phyloP scores from a whole-genome alignment of 2,113 vertebrate species.

The Prunella fulvescens region DNA sequence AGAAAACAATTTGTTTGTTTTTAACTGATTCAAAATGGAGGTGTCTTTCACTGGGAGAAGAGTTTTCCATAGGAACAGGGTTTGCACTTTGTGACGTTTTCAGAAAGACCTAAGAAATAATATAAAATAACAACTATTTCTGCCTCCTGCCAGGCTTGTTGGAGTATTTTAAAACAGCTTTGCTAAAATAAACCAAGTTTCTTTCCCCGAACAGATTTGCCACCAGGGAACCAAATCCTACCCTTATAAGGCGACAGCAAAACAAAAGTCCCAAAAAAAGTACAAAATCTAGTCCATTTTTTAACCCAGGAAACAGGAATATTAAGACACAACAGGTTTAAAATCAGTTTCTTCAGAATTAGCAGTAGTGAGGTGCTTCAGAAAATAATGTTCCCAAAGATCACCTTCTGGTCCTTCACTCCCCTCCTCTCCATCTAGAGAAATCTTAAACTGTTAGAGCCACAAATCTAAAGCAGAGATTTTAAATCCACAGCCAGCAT shows the following conservation, averaged over 20 bases:
- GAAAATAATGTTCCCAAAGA: neutral
- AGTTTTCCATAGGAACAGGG: neutral
- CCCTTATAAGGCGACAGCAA: slow-evolving; percentile 10
- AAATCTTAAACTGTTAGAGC: neutral
- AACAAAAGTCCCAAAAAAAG: neutral
- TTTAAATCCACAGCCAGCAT: neutral
- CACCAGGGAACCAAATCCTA: slow-evolving; percentile 8
- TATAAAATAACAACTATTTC: neutral
- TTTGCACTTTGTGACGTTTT: neutral
- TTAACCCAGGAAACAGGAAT: neutral
- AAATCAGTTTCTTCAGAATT: neutral
- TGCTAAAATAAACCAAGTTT: slow-evolving; percentile 13
- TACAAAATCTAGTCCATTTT: neutral
- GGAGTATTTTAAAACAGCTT: slow-evolving; percentile 17
- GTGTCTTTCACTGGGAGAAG: neutral
- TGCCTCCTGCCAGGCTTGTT: neutral
- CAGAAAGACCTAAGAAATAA: neutral
- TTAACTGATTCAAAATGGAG: neutral
- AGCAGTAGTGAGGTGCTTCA: neutral
- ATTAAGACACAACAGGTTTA: neutral
- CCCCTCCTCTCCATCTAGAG: neutral
- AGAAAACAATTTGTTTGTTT: neutral
- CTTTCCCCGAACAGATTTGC: neutral
- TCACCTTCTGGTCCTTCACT: neutral
- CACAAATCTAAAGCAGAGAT: neutral